These are phyloP conservation scores for Lagria hirta DNA, from an alignment of 2,888 invertebrate genomes.

Conservation along the genomic window DNA sequence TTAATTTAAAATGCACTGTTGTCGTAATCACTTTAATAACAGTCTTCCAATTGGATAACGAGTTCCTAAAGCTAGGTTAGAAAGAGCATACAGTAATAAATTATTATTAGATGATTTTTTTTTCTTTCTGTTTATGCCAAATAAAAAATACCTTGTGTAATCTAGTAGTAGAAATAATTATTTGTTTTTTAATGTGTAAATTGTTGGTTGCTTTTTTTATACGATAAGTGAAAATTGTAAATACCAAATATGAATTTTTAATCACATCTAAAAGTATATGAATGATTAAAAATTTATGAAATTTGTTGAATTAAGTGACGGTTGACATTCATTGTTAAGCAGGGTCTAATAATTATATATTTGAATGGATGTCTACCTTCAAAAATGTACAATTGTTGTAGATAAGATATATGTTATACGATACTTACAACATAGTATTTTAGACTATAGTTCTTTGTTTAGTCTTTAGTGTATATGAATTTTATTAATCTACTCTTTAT, in stretches of 20 bases:
- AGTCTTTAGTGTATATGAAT: constrained; percentile 44
- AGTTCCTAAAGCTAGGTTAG: constrained; percentile 42
- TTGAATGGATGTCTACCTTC: constrained; percentile 50
- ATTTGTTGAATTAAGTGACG: too few species aligned
- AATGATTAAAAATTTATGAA: too few species aligned
- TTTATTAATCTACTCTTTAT: constrained; percentile 43
- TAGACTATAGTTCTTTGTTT: constrained; percentile 45
- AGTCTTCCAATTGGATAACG: constrained; percentile 48
- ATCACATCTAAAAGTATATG: too few species aligned
- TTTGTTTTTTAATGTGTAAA: constrained; percentile 32
- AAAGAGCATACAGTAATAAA: constrained; percentile 24
- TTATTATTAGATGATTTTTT: too few species aligned
- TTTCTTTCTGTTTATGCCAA: constrained; percentile 44
- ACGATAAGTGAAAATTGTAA: constrained; percentile 9
- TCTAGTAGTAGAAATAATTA: constrained; percentile 23
- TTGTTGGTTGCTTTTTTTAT: constrained; percentile 28
- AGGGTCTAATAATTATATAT: constrained; percentile 55
- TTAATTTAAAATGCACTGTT: constrained; percentile 36
- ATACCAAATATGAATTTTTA: constrained; percentile 10
- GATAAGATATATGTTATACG: constrained; percentile 41
- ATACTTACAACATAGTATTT: constrained; percentile 37
- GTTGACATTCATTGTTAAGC: constrained; percentile 53
- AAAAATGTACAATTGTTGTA: constrained; percentile 46
- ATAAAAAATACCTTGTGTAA: constrained; percentile 39
- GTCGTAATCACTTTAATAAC: constrained; percentile 38